phyloP scores from a whole-genome alignment of 2,113 vertebrate species.

The Pardalotus punctatus region DNA sequence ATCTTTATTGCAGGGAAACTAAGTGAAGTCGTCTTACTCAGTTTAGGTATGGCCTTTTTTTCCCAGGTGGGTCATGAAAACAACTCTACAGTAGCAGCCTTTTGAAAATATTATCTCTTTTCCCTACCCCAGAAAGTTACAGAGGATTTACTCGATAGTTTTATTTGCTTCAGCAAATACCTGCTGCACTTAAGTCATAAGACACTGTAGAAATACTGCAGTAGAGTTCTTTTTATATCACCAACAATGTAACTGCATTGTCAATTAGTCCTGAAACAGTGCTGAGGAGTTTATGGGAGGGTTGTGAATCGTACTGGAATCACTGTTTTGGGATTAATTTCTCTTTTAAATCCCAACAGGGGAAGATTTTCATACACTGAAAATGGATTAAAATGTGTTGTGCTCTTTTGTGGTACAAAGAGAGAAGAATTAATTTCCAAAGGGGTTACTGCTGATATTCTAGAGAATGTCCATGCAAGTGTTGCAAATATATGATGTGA shows the following conservation, averaged over 20 bases:
- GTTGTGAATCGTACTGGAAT: not conserved
- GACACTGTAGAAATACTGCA: slow-evolving; percentile 30
- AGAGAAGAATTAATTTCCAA: slow-evolving; percentile 5
- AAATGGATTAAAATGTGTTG: slow-evolving; percentile 15
- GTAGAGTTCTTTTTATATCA: slow-evolving; percentile 22
- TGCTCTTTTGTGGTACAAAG: not conserved
- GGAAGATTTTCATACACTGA: not conserved
- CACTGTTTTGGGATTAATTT: slow-evolving; percentile 27
- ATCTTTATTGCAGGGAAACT: slow-evolving; percentile 9
- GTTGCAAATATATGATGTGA: not conserved
- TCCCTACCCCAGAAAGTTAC: not conserved
- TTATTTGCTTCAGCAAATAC: slow-evolving; percentile 51
- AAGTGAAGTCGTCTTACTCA: not conserved
- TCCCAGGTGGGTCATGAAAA: slow-evolving; percentile 11
- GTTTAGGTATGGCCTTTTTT: slow-evolving; percentile 21
- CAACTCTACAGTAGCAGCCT: not conserved
- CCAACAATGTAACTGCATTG: slow-evolving; percentile 8
- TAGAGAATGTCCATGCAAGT: not conserved
- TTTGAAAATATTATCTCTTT: slow-evolving; percentile 43
- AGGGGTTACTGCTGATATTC: not conserved
- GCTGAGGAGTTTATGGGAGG: slow-evolving; percentile 2
- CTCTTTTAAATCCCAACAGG: slow-evolving; percentile 18
- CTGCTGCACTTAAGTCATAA: slow-evolving; percentile 28
- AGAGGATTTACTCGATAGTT: slow-evolving; percentile 43
- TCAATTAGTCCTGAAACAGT: slow-evolving; percentile 13